phyloP scores from a whole-genome alignment of 2,113 vertebrate genomes.

The Tetrax tetrax region DNA sequence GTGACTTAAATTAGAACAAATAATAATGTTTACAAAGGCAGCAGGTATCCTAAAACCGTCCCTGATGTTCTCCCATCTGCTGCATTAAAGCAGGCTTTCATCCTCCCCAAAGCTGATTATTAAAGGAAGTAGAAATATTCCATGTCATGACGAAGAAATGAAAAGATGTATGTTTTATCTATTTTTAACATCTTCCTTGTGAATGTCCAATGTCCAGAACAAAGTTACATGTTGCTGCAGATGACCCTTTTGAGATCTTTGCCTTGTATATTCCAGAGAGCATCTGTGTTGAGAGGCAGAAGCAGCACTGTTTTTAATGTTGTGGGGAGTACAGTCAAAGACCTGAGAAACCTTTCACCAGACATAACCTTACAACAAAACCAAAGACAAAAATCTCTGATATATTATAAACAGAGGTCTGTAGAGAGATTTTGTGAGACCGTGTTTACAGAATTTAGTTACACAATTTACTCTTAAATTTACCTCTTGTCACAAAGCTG shows the following conservation, averaged over 20 bases:
- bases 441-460: neutral
- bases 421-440: neutral
- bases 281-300: neutral
- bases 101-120: neutral
- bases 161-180: neutral
- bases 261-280: neutral
- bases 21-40: conserved; percentile 5
- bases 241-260: neutral
- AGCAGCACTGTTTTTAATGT: neutral
- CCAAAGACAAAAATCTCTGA: neutral
- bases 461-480: neutral
- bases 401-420: neutral
- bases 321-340: neutral
- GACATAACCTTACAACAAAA: neutral
- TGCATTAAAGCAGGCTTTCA: conserved; percentile 1
- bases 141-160: neutral
- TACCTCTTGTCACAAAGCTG: neutral
- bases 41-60: neutral
- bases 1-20: conserved; percentile 4
- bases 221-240: neutral
- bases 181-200: neutral
- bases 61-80: conserved; percentile 18
- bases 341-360: neutral
- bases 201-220: neutral
- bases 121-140: neutral